A percentile compares a stretch with the other conserved stretches of the same genome.
Conservation (phyloP, 2,113 vertebrate genomes). For the Tachycineta bicolor region DNA sequence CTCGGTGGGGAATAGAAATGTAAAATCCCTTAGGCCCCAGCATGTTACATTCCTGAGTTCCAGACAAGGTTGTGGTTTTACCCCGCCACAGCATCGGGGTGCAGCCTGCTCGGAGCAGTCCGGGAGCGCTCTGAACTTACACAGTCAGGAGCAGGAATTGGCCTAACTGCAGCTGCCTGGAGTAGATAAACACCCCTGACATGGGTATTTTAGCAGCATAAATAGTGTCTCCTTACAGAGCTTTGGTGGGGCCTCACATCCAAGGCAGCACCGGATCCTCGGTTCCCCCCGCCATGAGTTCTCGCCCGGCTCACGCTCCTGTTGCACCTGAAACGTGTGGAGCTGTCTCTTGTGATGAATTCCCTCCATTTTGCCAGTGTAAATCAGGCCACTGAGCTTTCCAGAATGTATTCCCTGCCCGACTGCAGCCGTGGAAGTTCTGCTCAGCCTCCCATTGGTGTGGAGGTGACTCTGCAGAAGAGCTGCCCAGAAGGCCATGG, state of each 20-base stretch:
- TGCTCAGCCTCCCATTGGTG: not conserved
- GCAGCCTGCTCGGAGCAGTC: not conserved
- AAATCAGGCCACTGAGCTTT: not conserved
- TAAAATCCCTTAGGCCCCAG: not conserved
- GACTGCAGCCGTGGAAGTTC: not conserved
- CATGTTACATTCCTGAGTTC: not conserved
- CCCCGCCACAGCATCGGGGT: accelerated
- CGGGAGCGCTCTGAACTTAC: not conserved
- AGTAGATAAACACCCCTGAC: not conserved
- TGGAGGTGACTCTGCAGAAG: not conserved
- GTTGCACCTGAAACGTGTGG: accelerated
- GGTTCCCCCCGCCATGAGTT: accelerated
- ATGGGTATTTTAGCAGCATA: not conserved
- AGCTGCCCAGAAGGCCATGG: not conserved
- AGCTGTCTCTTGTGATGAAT: not conserved
- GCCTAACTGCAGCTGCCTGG: not conserved
- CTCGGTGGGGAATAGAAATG: not conserved
- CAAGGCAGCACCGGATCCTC: not conserved
- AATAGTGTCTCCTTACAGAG: not conserved
- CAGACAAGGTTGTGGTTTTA: not conserved
- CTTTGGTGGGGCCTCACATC: not conserved
- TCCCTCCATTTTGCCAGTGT: not conserved
- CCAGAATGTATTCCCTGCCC: not conserved
- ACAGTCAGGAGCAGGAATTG: not conserved
- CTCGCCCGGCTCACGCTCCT: accelerated